These are phyloP conservation scores for Onychorhynchus coronatus DNA, from an alignment of 2,113 vertebrate genomes.

Conservation along the genomic window DNA sequence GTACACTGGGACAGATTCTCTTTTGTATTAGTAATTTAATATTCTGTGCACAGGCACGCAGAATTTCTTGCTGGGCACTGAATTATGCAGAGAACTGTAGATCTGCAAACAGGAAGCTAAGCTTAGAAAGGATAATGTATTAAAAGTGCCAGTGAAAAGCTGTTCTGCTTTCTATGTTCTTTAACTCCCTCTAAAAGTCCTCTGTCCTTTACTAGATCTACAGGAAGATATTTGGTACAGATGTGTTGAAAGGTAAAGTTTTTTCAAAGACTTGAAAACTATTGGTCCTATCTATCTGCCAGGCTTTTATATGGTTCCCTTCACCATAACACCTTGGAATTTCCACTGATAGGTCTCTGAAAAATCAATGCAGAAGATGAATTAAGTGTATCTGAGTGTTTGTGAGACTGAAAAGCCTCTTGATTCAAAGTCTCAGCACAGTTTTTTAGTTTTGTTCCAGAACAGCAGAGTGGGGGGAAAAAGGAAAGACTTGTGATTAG, in stretches of 20 bases:
- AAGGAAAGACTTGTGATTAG: background rate
- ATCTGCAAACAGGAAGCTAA: slow-evolving; percentile 54
- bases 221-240: slow-evolving; percentile 14
- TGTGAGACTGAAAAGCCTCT: background rate
- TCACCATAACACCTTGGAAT: slow-evolving; percentile 25
- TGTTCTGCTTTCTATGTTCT: slow-evolving; percentile 38
- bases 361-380: slow-evolving; percentile 33
- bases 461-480: background rate
- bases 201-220: slow-evolving; percentile 41
- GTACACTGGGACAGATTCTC: background rate
- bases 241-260: slow-evolving; percentile 33
- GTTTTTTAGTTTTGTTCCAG: background rate
- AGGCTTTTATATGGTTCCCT: slow-evolving; percentile 25
- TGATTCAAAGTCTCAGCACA: background rate
- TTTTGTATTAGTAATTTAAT: slow-evolving; percentile 56
- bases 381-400: slow-evolving; percentile 13
- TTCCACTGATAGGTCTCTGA: slow-evolving; percentile 1
- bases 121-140: slow-evolving; percentile 49
- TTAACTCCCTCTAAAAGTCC: slow-evolving; percentile 5
- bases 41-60: slow-evolving; percentile 52
- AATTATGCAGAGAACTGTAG: slow-evolving; percentile 54
- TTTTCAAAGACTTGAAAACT: slow-evolving; percentile 42
- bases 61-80: slow-evolving; percentile 61
- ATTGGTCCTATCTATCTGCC: background rate
- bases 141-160: slow-evolving; percentile 19